A percentile compares a stretch with the other conserved stretches of the same genome.
phyloP scores from a whole-genome alignment of 2,113 vertebrate genomes.

The Ctenodactylus gundi region DNA sequence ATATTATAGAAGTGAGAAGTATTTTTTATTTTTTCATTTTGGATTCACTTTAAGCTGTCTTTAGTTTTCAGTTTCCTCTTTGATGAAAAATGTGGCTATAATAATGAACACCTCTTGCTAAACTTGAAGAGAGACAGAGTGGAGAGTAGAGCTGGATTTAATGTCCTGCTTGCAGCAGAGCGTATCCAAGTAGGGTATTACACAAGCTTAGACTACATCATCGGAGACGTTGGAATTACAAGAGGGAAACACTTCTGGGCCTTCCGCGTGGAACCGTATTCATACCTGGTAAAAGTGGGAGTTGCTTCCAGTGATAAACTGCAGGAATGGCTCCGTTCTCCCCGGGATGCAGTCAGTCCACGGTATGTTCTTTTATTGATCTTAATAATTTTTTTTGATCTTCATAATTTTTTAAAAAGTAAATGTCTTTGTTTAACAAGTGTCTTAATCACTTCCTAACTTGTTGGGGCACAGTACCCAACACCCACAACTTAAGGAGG shows the following conservation, averaged over 20 bases:
- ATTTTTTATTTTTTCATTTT: constrained; percentile 46
- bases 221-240: constrained; percentile 92
- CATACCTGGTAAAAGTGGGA: constrained; percentile 96
- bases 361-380: constrained; percentile 83
- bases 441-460: no score
- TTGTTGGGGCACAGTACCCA: no score
- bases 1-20: not conserved
- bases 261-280: constrained; percentile 91
- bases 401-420: not conserved
- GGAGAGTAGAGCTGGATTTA: constrained; percentile 92
- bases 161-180: constrained; percentile 91
- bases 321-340: constrained; percentile 94
- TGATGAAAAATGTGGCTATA: constrained; percentile 96
- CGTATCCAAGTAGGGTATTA: constrained; percentile 94
- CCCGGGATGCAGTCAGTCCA: constrained; percentile 93
- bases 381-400: no score
- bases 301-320: constrained; percentile 94
- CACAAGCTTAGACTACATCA: constrained; percentile 93
- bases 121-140: constrained; percentile 90
- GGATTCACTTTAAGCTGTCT: constrained; percentile 50
- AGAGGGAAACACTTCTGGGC: constrained; percentile 97
- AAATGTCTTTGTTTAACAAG: not conserved
- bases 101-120: constrained; percentile 89
- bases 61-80: constrained; percentile 96
- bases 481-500: no score